These are phyloP conservation scores for Oncorhynchus gorbuscha DNA, from an alignment of 2,113 vertebrate species.

Conservation along the genomic window DNA sequence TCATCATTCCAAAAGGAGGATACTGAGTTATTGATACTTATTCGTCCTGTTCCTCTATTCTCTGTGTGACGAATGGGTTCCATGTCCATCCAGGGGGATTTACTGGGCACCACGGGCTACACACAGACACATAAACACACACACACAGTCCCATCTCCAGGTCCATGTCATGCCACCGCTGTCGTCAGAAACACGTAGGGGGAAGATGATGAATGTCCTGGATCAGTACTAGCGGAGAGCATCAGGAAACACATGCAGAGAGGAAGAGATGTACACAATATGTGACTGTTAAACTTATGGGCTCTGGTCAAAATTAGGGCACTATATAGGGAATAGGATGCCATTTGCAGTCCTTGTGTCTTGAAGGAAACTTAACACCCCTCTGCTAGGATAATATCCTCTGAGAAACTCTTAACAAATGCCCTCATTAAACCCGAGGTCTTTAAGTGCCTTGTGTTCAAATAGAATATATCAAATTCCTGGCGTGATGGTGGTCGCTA, in stretches of 20 bases:
- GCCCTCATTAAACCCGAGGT: neutral
- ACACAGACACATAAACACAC: neutral
- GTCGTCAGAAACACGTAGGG: slow-evolving; percentile 24
- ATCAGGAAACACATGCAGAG: slow-evolving; percentile 38
- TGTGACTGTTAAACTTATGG: slow-evolving; percentile 42
- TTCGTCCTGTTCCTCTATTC: no score
- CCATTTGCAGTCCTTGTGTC: no score
- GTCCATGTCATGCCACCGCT: slow-evolving; percentile 4
- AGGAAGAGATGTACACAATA: slow-evolving; percentile 47
- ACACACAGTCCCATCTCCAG: slow-evolving; percentile 8
- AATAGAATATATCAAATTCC: neutral
- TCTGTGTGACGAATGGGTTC: no score
- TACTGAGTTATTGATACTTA: no score
- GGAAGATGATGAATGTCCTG: slow-evolving; percentile 44
- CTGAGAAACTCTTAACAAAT: no score
- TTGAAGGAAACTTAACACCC: no score
- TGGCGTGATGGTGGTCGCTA: neutral
- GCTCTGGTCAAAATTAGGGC: no score
- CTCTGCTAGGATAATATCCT: no score
- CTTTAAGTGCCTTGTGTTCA: neutral
- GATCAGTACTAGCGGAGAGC: slow-evolving; percentile 47
- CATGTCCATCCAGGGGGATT: no score
- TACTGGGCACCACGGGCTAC: no score
- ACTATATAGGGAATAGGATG: no score
- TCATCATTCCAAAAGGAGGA: no score